Evolutionary conservation across 2,888 invertebrate genomes (phyloP), one percentile per base, ranked within the genome.

Genomic region (Zele albiditarsus): DNA sequence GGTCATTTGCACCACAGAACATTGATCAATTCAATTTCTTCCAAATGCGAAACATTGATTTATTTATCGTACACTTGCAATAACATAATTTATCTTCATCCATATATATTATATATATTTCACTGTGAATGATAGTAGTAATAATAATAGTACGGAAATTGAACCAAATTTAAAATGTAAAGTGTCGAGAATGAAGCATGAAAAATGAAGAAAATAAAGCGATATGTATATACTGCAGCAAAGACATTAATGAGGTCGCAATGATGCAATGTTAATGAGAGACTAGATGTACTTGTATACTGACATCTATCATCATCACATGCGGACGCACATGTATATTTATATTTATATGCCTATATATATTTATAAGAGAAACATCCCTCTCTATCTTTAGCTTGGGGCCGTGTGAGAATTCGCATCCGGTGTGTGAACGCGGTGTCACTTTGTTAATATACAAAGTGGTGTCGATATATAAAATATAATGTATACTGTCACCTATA

Each of bases 231-330:
- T 10, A 70, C 6, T 27, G 14, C 60, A 58, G 33, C 70, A 70
- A 58, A 70, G 79, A 77, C 78, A 70, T 81, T 82, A 82, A 83
- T 82, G 82, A 84, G 81, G 81, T 80, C 82, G 78, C 79, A 75
- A 63, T 74, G 75, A 73, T 73, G 70, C 72, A 75, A 81, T 77
- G 79, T 79, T 82, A 81, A 83, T 82, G 82, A 83, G 79, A 80
- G 77, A 70, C 68, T 67, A 42, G 65, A 67, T 75, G 58, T 63
- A 60, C 69, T 46, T 27, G 23, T 60, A 28, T 57, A 66, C 42
- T 65, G 46, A 69, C 53, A 62, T 76, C 66, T 72, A 63, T 49
- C 60, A 65, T n/a, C 67, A 62, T 72, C 67, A 25, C 23, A 31
- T 72, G 23, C 33, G 58, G 27, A 33, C n/a, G 5, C 46, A 46